These are phyloP conservation scores for Muscina levida DNA, from an alignment of 2,888 invertebrate genomes.

Conservation along the genomic window DNA sequence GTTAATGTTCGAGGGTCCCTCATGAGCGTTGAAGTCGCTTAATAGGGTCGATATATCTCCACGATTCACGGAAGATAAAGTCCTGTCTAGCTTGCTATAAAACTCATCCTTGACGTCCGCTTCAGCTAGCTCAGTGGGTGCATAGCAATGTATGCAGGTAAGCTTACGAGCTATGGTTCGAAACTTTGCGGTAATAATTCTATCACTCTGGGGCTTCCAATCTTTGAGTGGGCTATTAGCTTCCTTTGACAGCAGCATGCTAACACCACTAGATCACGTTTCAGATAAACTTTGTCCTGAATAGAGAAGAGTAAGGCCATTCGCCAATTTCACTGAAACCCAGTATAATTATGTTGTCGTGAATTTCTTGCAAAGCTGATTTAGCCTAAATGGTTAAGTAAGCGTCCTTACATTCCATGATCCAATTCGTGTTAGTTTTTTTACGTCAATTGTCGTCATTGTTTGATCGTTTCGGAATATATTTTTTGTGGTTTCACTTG, in stretches of 20 bases:
- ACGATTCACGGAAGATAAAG: background rate
- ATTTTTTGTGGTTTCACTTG: too few species aligned
- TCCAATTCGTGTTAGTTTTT: background rate
- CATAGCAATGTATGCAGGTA: constrained; percentile 13
- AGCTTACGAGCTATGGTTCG: constrained; percentile 16
- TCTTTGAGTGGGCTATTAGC: background rate
- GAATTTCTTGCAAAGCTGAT: too few species aligned
- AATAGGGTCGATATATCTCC: too few species aligned
- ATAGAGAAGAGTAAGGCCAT: too few species aligned
- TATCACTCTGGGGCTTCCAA: background rate
- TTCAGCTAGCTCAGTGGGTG: constrained; percentile 9
- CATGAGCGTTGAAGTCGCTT: too few species aligned
- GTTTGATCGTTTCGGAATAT: too few species aligned
- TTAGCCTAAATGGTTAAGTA: background rate
- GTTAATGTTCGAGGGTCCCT: too few species aligned
- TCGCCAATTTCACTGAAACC: too few species aligned
- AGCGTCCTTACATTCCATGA: background rate
- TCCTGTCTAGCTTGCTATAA: background rate
- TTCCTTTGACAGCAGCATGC: background rate
- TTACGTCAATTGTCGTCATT: too few species aligned
- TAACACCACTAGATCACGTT: background rate
- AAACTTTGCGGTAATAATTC: background rate
- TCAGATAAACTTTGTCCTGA: too few species aligned
- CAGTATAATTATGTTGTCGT: too few species aligned
- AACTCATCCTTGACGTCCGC: background rate